phyloP scores from a whole-genome alignment of 2,888 invertebrate species.

The Tiphia femorata region DNA sequence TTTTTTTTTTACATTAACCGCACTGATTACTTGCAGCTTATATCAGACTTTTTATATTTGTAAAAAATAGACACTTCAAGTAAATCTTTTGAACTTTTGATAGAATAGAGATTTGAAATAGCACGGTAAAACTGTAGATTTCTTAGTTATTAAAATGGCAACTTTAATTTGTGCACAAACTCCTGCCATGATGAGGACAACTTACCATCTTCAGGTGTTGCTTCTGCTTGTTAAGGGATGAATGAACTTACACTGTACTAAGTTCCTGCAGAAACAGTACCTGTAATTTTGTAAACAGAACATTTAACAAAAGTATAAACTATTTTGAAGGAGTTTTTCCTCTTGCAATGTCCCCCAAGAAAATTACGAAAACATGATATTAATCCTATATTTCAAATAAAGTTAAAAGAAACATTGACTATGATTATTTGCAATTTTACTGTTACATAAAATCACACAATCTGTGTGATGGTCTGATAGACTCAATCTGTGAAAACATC shows the following conservation, averaged over 20 bases:
- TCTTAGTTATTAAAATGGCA: constrained; percentile 31
- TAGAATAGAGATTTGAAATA: constrained; percentile 37
- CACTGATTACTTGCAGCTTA: constrained; percentile 40
- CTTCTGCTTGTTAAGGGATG: constrained; percentile 23
- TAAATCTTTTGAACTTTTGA: constrained; percentile 32
- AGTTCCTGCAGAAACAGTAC: background rate
- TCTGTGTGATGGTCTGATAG: no score
- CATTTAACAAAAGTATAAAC: no score
- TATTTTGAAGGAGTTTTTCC: no score
- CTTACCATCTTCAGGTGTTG: constrained; percentile 63
- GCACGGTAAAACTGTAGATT: constrained; percentile 35
- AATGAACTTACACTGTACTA: no score
- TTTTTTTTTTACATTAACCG: constrained; percentile 29
- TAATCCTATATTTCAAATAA: no score
- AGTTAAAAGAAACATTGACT: no score
- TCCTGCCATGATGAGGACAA: constrained; percentile 59
- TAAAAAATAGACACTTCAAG: constrained; percentile 47
- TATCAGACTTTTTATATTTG: constrained; percentile 43
- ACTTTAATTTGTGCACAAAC: constrained; percentile 49
- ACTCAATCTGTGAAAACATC: no score
- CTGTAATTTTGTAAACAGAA: constrained; percentile 27
- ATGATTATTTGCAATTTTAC: no score
- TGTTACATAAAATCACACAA: no score
- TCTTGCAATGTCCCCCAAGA: no score
- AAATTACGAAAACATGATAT: no score